Evolutionary conservation across 2,113 vertebrate species (phyloP), one percentile per base, ranked within the genome.

Genomic region (Hassar affinis): DNA sequence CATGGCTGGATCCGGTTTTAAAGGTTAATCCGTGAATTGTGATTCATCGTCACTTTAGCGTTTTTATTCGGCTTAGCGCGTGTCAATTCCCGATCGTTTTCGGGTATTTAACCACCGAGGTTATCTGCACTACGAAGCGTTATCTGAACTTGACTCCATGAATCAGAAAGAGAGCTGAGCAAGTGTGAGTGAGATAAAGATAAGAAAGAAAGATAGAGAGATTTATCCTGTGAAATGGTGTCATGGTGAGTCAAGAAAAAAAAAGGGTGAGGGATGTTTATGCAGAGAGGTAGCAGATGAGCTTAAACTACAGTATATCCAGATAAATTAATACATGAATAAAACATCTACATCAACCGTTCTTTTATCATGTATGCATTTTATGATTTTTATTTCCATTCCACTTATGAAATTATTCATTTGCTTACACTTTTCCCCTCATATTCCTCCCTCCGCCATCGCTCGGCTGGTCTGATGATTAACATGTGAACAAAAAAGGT

Each of bases 21-120:
- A 90, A 90, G 88, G 87, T 88, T 90, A 91, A 91, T 90, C 89
- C 87, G 87, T 71, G 80, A 78, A 88, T 89, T 88, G 88, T 89
- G 89, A 91, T 91, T 91, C 89, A 90, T 84, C 88, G 90, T 88
- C 89, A 84, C 88, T 89, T 88, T 85, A 87, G 85, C 80, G 81
- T 89, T 91, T 86, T 82, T 88, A 86, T 87, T 88, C 90, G 59
- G 86, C 90, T 88, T 87, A 88, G 86, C 69, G 84, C 85, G 78
- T 86, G 87, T 77, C 76, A 82, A 88, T 89, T 75, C 69, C 52
- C 6, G 66, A 84, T 85, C 86, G 79, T 87, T 87, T 87, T 85
- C 82, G 82, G 83, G 81, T 87, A 82, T 88, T 89, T 88, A 88
- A 74, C 81, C 83, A 75, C 79, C 22, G 54, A 74, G 86, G 90